Evolutionary conservation across 2,113 vertebrate species (phyloP).

Genomic region (Scartelaos histophorus): DNA sequence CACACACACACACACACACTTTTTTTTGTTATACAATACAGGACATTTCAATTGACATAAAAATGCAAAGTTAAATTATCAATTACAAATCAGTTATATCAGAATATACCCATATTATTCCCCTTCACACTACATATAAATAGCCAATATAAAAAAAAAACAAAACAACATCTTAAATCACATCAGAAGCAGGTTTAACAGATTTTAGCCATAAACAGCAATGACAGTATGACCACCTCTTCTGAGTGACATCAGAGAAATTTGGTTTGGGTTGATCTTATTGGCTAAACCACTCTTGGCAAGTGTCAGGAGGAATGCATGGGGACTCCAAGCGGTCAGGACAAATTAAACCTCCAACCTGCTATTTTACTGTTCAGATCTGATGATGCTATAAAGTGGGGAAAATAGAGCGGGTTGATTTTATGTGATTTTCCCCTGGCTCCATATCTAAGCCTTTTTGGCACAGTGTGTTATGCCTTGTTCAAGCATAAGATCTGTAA

Average conservation of each 20-base stretch:
- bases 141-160: too few relatives aligned
- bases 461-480: constrained; percentile 63
- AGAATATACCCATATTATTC: background rate
- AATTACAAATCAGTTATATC: background rate
- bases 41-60: background rate
- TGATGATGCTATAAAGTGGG: constrained; percentile 62
- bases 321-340: constrained; percentile 37
- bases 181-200: too few relatives aligned
- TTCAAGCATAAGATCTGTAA: constrained; percentile 71
- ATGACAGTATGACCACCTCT: background rate
- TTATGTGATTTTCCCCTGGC: constrained; percentile 67
- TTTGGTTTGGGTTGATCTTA: constrained; percentile 25
- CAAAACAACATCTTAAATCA: too few relatives aligned
- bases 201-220: background rate
- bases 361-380: constrained; percentile 64
- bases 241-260: constrained; percentile 45
- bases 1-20: background rate
- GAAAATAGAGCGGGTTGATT: constrained; percentile 55
- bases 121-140: background rate
- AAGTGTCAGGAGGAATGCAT: constrained; percentile 12
- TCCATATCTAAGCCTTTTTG: constrained; percentile 64
- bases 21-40: background rate
- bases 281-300: constrained; percentile 46
- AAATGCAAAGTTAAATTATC: background rate
- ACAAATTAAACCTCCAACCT: constrained; percentile 68